Base-by-base conservation (phyloP, 1,140 invertebrate species). In the Bombus impatiens region DNA sequence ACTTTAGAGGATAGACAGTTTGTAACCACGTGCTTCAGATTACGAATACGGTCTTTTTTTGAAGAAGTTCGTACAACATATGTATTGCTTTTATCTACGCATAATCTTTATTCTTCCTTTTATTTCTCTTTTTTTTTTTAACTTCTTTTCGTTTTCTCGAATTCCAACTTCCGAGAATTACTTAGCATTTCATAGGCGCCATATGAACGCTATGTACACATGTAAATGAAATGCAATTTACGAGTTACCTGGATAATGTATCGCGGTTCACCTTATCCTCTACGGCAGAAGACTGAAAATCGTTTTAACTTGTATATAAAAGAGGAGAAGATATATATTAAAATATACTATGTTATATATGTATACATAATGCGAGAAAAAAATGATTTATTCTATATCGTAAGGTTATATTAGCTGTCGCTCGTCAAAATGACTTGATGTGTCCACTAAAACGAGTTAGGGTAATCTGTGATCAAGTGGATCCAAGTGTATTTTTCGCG, bases 231-330 rank as follows among this genome's bases (percentile, higher is more conserved):
- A 53, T n/a, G 42, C 15, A 25, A 40, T 67, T 57, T 15, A 75
- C 25, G 32, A 72, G 40, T 72, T 80, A 59, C 59, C 59, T 77
- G 37, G 37, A 47, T n/a, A 76, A 18, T 40, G n/a, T 72, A 74
- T 83, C 40, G 87, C 83, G 25, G 65, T 22, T 71, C 35, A 76
- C 44, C 53, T 77, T 88, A 91, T 92, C 91, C 87, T 93, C 84
- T 90, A 89, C 88, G 87, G 90, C 90, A 93, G 93, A 94, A 95
- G 94, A 94, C 94, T 94, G 94, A 94, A 91, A 92, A 91, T 93
- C 87, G 89, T 93, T 93, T 92, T 92, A 94, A 91, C 70, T 70
- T 92, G 78, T 92, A 84, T 92, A 94, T 94, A 93, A 90, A 81
- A 70, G 37, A 53, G 42, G 62, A 75, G 35, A 47, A 13, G n/a